phyloP scores from a whole-genome alignment of 2,113 vertebrate species.

The Pterocles gutturalis region DNA sequence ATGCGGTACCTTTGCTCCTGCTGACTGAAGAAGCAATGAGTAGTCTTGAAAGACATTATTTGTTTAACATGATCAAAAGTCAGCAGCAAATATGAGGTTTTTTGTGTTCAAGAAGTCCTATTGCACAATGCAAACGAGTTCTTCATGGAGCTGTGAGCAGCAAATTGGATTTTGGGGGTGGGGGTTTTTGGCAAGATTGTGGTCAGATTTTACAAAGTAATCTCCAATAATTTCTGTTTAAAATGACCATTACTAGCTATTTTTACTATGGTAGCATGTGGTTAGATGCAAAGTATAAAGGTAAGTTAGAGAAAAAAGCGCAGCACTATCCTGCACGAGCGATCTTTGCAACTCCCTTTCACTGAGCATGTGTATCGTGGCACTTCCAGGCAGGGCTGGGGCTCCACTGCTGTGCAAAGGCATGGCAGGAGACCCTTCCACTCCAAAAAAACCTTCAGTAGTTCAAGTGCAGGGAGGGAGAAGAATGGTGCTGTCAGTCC shows the following conservation, averaged over 20 bases:
- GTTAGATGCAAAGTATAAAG: background rate
- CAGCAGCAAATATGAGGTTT: background rate
- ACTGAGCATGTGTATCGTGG: background rate
- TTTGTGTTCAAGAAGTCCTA: background rate
- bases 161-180: background rate
- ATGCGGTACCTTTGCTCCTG: background rate
- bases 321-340: accelerated
- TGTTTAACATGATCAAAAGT: background rate
- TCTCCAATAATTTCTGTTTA: background rate
- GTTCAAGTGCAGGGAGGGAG: background rate
- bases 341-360: background rate
- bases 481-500: accelerated
- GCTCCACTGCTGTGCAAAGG: background rate
- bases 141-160: background rate
- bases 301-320: background rate
- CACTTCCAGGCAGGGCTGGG: background rate
- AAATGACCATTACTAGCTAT: background rate
- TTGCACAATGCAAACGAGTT: background rate
- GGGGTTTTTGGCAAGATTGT: background rate
- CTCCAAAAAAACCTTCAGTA: background rate
- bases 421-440: background rate
- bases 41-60: background rate
- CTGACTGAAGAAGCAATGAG: background rate
- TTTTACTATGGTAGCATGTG: background rate
- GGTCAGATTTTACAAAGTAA: background rate